Percentiles rank a stretch among this genome's conserved stretches.
Conservation (phyloP, 2,888 invertebrate genomes). For the Drosophila nigricruria region DNA sequence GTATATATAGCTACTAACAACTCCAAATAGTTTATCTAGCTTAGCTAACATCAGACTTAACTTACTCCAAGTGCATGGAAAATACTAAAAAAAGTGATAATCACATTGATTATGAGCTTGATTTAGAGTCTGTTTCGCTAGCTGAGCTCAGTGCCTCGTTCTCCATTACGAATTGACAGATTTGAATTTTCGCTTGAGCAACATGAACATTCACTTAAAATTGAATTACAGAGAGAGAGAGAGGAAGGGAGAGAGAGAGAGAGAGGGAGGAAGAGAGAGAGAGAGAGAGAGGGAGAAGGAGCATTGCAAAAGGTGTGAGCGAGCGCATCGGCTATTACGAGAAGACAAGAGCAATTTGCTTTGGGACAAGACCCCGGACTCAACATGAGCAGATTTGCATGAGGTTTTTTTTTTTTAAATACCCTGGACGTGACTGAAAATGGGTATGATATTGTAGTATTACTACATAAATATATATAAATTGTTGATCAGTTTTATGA, state of each 20-base stretch:
- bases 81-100: not conserved
- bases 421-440: not conserved
- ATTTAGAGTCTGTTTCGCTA: not conserved
- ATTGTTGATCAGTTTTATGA: not conserved
- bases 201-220: conserved; percentile 40
- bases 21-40: too few species aligned
- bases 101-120: conserved; percentile 9
- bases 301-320: conserved; percentile 1
- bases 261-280: too few species aligned
- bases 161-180: conserved; percentile 23
- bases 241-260: not conserved
- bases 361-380: conserved; percentile 10
- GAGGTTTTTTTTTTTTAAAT: conserved; percentile 21
- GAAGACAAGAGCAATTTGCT: conserved; percentile 29
- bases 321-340: conserved; percentile 36
- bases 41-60: too few species aligned
- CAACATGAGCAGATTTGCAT: conserved; percentile 59
- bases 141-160: conserved; percentile 16
- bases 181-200: conserved; percentile 12
- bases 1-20: too few species aligned
- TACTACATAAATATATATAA: too few species aligned
- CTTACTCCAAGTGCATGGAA: not conserved
- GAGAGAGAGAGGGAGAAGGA: too few species aligned
- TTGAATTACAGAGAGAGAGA: not conserved
- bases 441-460: too few species aligned